Conservation (phyloP, 2,888 invertebrate species). For the Epistrophe grossulariae region DNA sequence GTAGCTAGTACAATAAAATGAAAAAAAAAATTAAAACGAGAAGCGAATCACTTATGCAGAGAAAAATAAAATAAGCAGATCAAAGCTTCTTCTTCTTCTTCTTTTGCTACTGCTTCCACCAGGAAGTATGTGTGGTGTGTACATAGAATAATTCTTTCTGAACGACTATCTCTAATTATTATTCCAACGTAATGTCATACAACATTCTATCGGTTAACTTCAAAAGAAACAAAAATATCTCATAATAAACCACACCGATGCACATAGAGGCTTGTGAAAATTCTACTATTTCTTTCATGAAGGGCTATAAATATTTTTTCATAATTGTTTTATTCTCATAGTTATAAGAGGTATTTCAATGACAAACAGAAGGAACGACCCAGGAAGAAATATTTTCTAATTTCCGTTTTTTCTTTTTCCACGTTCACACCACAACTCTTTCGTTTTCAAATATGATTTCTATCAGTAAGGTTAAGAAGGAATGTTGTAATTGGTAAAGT, state of each 20-base stretch:
- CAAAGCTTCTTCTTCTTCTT: background rate
- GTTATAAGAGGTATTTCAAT: background rate
- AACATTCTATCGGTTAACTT: conserved; percentile 52
- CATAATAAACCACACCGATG: background rate
- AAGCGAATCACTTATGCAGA: conserved; percentile 10
- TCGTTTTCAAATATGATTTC: conserved; percentile 2
- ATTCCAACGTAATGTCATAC: conserved; percentile 28
- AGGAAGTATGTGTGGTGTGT: conserved; percentile 40
- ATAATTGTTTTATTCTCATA: background rate
- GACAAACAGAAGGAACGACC: background rate
- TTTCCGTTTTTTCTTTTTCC: conserved; percentile 43
- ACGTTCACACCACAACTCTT: conserved; percentile 63
- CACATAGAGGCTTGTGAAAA: background rate
- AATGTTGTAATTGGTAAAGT: background rate
- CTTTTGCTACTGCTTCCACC: conserved; percentile 7
- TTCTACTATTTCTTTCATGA: background rate
- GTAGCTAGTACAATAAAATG: background rate
- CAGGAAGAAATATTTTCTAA: conserved; percentile 44
- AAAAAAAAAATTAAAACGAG: background rate
- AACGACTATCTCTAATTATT: conserved; percentile 49
- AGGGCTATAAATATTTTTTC: conserved; percentile 47
- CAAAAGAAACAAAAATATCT: too few relatives aligned
- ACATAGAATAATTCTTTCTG: conserved; percentile 13
- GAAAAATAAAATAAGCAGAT: conserved; percentile 10
- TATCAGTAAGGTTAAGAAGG: background rate